Percentiles rank a stretch among this genome's conserved stretches.
Evolutionary conservation across 2,113 vertebrate genomes (phyloP).

Genomic region (Scytalopus superciliaris): DNA sequence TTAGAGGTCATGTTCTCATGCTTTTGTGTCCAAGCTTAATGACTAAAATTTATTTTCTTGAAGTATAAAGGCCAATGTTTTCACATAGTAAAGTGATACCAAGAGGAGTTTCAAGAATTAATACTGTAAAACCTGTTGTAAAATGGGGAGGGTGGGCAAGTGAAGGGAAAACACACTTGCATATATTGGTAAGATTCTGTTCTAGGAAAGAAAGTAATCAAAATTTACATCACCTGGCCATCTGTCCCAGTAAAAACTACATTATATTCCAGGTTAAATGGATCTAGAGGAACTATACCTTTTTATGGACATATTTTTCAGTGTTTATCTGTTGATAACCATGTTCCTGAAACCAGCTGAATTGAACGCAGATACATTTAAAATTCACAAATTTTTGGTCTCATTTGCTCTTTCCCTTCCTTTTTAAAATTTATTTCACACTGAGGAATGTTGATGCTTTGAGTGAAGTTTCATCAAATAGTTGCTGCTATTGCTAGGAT

Average conservation of each 20-base stretch:
- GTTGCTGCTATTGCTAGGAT: neutral
- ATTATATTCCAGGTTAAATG: neutral
- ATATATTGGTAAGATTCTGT: neutral
- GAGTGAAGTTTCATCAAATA: neutral
- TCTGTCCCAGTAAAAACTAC: neutral
- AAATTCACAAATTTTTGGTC: neutral
- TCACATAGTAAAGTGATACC: neutral
- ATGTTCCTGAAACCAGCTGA: neutral
- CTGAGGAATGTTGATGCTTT: neutral
- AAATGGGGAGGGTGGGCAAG: neutral
- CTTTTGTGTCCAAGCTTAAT: neutral
- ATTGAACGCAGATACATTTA: neutral
- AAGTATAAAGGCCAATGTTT: neutral
- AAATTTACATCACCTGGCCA: neutral
- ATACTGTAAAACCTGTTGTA: neutral
- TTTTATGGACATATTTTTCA: neutral
- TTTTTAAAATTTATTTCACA: neutral
- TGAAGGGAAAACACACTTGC: neutral
- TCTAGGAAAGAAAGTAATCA: neutral
- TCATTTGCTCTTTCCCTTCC: neutral
- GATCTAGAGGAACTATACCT: neutral
- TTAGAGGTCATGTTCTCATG: neutral
- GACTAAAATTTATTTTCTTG: neutral
- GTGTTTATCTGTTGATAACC: neutral
- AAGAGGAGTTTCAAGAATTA: neutral